Percentiles rank a stretch among this genome's conserved stretches.
Conservation (phyloP, 2,113 vertebrate genomes). For the Hemichromis elongatus region DNA sequence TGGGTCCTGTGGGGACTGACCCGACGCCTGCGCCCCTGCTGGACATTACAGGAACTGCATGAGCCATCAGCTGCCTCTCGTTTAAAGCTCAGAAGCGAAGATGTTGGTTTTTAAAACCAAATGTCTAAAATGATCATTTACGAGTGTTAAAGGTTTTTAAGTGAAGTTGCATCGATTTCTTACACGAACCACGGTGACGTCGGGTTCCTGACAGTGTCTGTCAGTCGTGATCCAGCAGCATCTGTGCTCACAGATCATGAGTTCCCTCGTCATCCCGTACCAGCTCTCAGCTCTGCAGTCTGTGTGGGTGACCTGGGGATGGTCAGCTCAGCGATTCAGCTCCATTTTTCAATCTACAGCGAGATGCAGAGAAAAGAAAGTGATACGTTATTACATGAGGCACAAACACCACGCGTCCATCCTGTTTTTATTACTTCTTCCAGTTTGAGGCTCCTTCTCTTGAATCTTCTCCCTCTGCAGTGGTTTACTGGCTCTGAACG, state of each 20-base stretch:
- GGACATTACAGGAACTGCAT: background rate
- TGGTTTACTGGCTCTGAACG: accelerated
- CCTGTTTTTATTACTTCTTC: background rate
- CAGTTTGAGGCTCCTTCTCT: background rate
- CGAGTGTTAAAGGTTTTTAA: background rate
- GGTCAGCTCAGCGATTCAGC: background rate
- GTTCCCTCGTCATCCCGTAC: background rate
- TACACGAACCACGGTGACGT: background rate
- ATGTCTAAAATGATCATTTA: background rate
- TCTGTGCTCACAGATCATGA: background rate
- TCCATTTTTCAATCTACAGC: background rate
- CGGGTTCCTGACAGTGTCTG: background rate
- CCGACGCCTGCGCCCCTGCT: background rate
- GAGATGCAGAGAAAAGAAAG: background rate
- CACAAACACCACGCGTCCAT: background rate
- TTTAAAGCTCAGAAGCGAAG: background rate
- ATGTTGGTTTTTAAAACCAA: accelerated
- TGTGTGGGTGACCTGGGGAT: background rate
- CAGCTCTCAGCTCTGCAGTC: background rate
- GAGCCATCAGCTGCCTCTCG: background rate
- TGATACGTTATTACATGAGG: background rate
- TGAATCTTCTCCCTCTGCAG: background rate
- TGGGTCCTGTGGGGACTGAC: background rate
- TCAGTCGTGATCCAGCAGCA: background rate
- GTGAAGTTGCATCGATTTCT: background rate